Evolutionary conservation across 2,888 invertebrate species (phyloP), one percentile per base, ranked within the genome.

Genomic region (Cancer borealis): DNA sequence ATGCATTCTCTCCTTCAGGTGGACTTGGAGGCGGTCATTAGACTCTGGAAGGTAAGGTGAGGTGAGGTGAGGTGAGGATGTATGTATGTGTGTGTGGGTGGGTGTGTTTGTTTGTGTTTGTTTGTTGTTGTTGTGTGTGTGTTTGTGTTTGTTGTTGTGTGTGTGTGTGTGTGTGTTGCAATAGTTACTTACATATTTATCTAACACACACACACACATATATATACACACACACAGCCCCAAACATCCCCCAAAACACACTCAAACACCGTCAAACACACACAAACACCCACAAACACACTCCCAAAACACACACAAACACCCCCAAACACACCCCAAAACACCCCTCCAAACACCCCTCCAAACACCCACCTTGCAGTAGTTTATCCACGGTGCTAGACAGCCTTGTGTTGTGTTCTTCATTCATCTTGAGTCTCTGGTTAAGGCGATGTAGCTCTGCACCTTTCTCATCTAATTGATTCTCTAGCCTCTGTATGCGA

Each of bases 1-100:
- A 97, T 99, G 99, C 99, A 99, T 99, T 94, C 99, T 97, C 96
- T 99, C 99, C 96, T 99, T 99, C 88, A 99, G 97, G 97, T 99
- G 99, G 30, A 99, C 98, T 97, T 99, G 99, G 96, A 99, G 97
- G 96, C 99, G 97, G 96, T 99, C 99, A 96, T 99, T 99, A 0
- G 99, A 99, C 97, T 99, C 99, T 93, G 73, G 39, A 39, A 39
- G 39, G 39, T 39, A 39, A 39, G 39, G 39, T 39, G 2, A 39
- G 39, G 39, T 39, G 39, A 39, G 39, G 39, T 39, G 39, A 39
- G 39, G 39, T 39, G 39, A 39, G 39, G n/a, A n/a, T n/a, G n/a
- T n/a, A n/a, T n/a, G n/a, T n/a, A n/a, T n/a, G n/a, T n/a, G n/a
- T n/a, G n/a, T n/a, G n/a, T n/a, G n/a, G n/a, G n/a, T n/a, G n/a